Percentiles rank a stretch among this genome's conserved stretches.
These are phyloP conservation scores for Aquatica leii DNA, from an alignment of 2,888 invertebrate genomes.

Conservation along the genomic window DNA sequence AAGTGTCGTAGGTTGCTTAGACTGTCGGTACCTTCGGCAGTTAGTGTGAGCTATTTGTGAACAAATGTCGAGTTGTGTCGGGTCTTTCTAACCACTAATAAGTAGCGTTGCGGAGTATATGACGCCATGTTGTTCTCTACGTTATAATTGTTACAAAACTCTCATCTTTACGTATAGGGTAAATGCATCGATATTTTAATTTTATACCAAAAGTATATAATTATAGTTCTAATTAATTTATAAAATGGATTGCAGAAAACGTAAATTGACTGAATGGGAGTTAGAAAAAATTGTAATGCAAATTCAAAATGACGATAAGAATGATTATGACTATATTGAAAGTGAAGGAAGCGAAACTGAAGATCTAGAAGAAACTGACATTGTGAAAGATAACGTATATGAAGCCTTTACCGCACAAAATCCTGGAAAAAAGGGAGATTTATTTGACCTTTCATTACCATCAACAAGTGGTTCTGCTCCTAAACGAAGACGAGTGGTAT, in stretches of 20 bases:
- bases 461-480: not conserved
- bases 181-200: no score
- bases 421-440: not conserved
- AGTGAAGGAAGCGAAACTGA: slow-evolving; percentile 13
- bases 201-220: no score
- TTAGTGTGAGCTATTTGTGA: no score
- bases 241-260: not conserved
- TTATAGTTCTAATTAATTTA: no score
- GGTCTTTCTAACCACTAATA: no score
- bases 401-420: slow-evolving; percentile 7
- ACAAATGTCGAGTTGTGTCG: no score
- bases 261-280: not conserved
- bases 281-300: not conserved
- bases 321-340: not conserved
- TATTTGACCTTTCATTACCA: slow-evolving; percentile 2
- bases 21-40: no score
- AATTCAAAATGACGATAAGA: not conserved
- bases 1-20: no score
- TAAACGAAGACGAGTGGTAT: slow-evolving; percentile 1
- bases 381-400: slow-evolving; percentile 1
- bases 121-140: no score
- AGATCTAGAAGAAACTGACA: slow-evolving; percentile 8
- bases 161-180: no score
- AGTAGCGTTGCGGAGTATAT: no score
- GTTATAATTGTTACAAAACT: no score